Base-by-base conservation (phyloP, 2,797 vertebrate genomes). In the Platyrinchus mystaceus region DNA sequence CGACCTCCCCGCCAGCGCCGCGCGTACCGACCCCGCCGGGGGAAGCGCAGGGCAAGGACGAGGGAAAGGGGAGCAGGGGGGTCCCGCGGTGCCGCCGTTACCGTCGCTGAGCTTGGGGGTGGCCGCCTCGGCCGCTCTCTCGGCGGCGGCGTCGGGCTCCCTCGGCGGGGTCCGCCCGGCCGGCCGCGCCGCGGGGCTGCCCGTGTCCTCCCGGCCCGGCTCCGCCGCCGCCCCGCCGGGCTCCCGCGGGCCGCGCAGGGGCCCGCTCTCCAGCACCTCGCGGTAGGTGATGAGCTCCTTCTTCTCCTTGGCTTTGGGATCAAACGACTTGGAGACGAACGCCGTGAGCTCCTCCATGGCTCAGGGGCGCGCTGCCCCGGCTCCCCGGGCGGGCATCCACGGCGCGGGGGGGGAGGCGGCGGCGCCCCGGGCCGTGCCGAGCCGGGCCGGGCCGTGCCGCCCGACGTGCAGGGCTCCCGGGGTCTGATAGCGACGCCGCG, bases 231-330 rank as follows among this genome's bases (percentile, higher is more conserved):
- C 89, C 96, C 98, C 98, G 86, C 97, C 94, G 60, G 64, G 74
- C 89, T 99, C 99, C 98, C 99, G 78, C 58, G 78, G 46, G 52
- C 97, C 73, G 73, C 73, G 97, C 97, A 82, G 98, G 98, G 52
- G 93, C 28, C 99, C 98, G 96, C 99, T 99, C 97, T 99, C 99
- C 97, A 99, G 96, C 97, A 99, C 99, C 98, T 99, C 99, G 96
- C 99, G 98, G 98, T 99, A 99, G 82, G 99, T 99, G 98, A 99
- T 99, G 95, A 98, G 98, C 95, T 99, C 99, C 98, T 99, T 99
- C 98, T 99, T 99, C 97, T 99, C 99, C 97, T 99, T 99, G 96
- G 99, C 98, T 98, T 99, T 99, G 97, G 99, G 99, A 97, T 99
- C 99, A 98, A 99, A 99, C 95, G 99, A 99, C 98, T 99, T 99